These are phyloP conservation scores for Muscidifurax raptorellus DNA, from an alignment of 1,140 invertebrate genomes.

Conservation along the genomic window DNA sequence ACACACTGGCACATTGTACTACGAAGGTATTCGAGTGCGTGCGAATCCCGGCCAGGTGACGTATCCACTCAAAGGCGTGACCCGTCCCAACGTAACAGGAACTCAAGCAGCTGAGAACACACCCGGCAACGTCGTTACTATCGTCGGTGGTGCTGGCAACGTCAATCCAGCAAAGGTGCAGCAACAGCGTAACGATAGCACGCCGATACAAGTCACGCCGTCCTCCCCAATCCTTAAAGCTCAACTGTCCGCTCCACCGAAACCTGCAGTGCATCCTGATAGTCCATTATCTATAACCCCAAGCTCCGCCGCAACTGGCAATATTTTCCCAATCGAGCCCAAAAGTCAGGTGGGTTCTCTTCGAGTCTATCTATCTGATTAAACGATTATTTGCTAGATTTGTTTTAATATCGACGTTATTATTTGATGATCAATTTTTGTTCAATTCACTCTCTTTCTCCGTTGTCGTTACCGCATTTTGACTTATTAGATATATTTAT, in stretches of 20 bases:
- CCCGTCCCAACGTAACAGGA: slow-evolving; percentile 44
- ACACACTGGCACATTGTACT: slow-evolving; percentile 79
- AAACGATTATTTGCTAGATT: not conserved
- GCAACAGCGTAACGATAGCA: slow-evolving; percentile 73
- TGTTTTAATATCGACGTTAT: not conserved
- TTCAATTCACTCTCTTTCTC: slow-evolving; percentile 34
- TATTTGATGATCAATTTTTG: not conserved
- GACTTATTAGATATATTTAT: not conserved
- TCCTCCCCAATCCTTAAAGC: slow-evolving; percentile 86
- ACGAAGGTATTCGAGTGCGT: slow-evolving; percentile 85
- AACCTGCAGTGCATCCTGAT: slow-evolving; percentile 68
- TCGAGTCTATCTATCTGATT: slow-evolving; percentile 36
- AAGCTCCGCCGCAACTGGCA: slow-evolving; percentile 70
- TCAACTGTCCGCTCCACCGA: slow-evolving; percentile 84
- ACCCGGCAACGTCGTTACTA: not conserved
- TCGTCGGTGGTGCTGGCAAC: slow-evolving; percentile 36
- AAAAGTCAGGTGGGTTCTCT: slow-evolving; percentile 79
- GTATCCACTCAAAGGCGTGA: slow-evolving; percentile 53
- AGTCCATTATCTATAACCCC: slow-evolving; percentile 58
- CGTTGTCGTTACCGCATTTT: slow-evolving; percentile 35
- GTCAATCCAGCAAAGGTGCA: slow-evolving; percentile 73
- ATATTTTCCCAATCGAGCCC: slow-evolving; percentile 72
- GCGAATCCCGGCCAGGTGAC: slow-evolving; percentile 68
- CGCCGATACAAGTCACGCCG: slow-evolving; percentile 70
- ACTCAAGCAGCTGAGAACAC: slow-evolving; percentile 6